phyloP scores from a whole-genome alignment of 2,888 invertebrate species.

The Drosophila anomalata region DNA sequence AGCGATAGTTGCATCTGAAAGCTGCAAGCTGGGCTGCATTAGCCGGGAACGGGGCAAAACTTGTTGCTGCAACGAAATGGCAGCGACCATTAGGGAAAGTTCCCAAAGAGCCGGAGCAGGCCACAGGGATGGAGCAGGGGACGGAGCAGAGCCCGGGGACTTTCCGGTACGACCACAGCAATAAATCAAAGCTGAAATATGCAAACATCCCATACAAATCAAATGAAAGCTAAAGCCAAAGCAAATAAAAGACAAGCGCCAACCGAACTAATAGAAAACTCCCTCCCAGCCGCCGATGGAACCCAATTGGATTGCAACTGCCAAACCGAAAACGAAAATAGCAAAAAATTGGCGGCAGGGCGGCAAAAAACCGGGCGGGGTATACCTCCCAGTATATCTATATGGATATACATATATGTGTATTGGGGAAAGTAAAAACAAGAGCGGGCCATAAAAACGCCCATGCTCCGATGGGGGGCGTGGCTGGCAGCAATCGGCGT shows the following conservation, averaged over 20 bases:
- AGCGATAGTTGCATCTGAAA: slow-evolving; percentile 56
- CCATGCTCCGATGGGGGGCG: slow-evolving; percentile 35
- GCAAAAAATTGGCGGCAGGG: not conserved
- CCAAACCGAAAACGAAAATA: slow-evolving; percentile 21
- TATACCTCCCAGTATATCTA: not conserved
- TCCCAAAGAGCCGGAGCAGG: slow-evolving; percentile 3
- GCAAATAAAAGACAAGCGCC: slow-evolving; percentile 37
- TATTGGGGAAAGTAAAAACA: slow-evolving; percentile 34
- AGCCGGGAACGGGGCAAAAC: slow-evolving; percentile 50
- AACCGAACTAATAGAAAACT: slow-evolving; percentile 48
- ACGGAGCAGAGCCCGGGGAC: not conserved
- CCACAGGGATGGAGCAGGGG: not conserved
- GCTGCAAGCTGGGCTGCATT: slow-evolving; percentile 49
- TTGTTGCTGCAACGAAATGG: slow-evolving; percentile 67
- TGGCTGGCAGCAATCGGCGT: slow-evolving; percentile 39
- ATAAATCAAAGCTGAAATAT: slow-evolving; percentile 63
- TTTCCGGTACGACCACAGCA: slow-evolving; percentile 43
- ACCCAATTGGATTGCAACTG: slow-evolving; percentile 38
- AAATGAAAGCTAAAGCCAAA: slow-evolving; percentile 57
- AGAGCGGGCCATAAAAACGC: slow-evolving; percentile 41
- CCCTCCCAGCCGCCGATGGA: slow-evolving; percentile 3
- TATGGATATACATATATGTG: slow-evolving; percentile 19
- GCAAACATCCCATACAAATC: slow-evolving; percentile 63
- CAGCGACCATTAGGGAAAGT: slow-evolving; percentile 40
- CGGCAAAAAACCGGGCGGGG: slow-evolving; percentile 14